These are phyloP conservation scores for Uloborus plumipes DNA, from an alignment of 2,888 invertebrate species.

Conservation along the genomic window DNA sequence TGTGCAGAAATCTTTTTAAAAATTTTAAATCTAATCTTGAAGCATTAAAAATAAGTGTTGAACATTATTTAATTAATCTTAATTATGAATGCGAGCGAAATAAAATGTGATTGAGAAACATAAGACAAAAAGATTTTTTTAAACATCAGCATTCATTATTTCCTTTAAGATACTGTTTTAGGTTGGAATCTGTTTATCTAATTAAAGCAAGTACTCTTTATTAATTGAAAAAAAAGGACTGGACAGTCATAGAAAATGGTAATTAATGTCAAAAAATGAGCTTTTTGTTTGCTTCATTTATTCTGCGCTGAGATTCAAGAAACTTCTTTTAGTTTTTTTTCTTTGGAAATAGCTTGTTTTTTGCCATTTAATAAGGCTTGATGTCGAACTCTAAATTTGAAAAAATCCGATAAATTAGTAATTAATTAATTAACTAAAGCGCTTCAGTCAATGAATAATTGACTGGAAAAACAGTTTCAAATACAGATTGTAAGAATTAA, in stretches of 20 bases:
- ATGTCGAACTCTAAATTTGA: conserved; percentile 25
- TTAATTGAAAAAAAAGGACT: conserved; percentile 49
- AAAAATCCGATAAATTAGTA: conserved; percentile 51
- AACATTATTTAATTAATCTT: conserved; percentile 41
- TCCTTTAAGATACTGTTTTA: background rate
- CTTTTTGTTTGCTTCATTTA: conserved; percentile 4
- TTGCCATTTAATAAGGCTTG: conserved; percentile 35
- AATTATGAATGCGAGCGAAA: background rate
- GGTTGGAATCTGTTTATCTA: conserved; percentile 48
- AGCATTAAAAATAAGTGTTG: conserved; percentile 20
- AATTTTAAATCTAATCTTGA: background rate
- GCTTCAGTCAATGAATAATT: conserved; percentile 20
- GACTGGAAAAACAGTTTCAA: conserved; percentile 23
- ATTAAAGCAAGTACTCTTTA: conserved; percentile 51
- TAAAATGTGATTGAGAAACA: conserved; percentile 21
- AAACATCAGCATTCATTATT: background rate
- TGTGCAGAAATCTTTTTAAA: too few relatives aligned
- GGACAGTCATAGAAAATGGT: conserved; percentile 43
- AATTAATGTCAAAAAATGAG: conserved; percentile 35
- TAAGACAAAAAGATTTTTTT: conserved; percentile 6
- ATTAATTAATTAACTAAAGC: conserved; percentile 61
- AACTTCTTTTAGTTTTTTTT: conserved; percentile 23
- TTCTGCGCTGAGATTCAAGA: conserved; percentile 5
- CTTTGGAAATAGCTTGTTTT: conserved; percentile 15
- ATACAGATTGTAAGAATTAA: conserved; percentile 46